Base-by-base conservation (phyloP, 2,113 vertebrate genomes). In the Haemorhous mexicanus region DNA sequence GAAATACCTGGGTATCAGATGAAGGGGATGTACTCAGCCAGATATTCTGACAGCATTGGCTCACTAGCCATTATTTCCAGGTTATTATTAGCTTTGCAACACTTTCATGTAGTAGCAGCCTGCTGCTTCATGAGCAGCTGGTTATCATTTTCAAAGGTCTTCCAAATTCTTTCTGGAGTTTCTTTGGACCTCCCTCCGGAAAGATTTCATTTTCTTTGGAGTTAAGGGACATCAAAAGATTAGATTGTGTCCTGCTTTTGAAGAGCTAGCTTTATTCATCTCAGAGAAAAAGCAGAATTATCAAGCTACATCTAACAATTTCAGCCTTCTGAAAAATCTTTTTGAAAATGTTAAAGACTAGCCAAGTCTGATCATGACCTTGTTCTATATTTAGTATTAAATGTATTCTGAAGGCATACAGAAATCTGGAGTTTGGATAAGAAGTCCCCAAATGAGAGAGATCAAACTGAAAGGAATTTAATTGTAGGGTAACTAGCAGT, bases 201-300 rank as follows among this genome's bases (percentile, higher is more conserved):
- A 97, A 97, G 78, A 95, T 95, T 93, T 81, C 61, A 93, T 97
- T 96, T 94, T 96, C 91, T 97, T 97, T 97, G 87, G 95, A 96
- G 75, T 97, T 96, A 96, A 96, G 92, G 66, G 85, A 95, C 93
- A 95, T 97, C 91, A 97, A 96, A 97, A 97, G 88, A 94, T 86
- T 64, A 93, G 76, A 95, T 79, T 90, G 93, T 59, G 20, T 89
- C 95, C 94, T 90, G 68, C 75, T 95, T 96, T 93, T 93, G 84
- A 94, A 90, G 39, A 89, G 43, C 35, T 81, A 52, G 56, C 22
- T 87, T 84, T 86, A 91, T 96, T 94, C 74, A 96, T 90, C 90
- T 95, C 92, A 67, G 95, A 96, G 76, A 63, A 94, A 96, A 97
- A 96, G 90, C 82, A 89, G 95, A 94, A 96, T 88, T 93, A 96